Evolutionary conservation across 1,140 invertebrate genomes (phyloP), one percentile per base, ranked within the genome.

Genomic region (Thaumatotibia leucotreta): DNA sequence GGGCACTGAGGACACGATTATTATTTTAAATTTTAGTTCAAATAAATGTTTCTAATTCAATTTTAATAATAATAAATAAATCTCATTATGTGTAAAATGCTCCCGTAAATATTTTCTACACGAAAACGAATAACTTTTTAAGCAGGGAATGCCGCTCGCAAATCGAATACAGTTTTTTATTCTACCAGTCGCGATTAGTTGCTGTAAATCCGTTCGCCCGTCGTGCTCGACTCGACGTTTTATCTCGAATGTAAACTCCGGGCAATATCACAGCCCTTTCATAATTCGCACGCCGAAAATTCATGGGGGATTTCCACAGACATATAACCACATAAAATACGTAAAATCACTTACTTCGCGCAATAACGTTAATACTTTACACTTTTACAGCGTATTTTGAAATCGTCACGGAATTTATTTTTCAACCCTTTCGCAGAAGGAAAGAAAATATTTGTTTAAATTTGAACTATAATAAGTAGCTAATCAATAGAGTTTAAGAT

Each of bases 211-310:
- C 39, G 45, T 63, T 64, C 62, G 64, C 58, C 63, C 52, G 65
- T 70, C 68, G 52, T 35, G 58, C 67, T 67, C 69, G 67, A 71
- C 67, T 67, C 69, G 67, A 71, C 68, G 67, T 72, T 77, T 81
- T 79, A 83, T 81, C 76, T 79, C 63, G 72, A 85, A 83, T 67
- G 77, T 79, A 83, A 82, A 82, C 73, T 66, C 45, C 58, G 63
- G 61, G 72, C 69, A 75, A 84, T 79, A 80, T 72, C 64, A 71
- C 69, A 72, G 61, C 72, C 52, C 64, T 24, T 49, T 52, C 33
- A 52, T 71, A 71, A 61, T 72, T 63, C 39, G 61, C 63, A 70
- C 67, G 61, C 54, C 65, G 64, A 74, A 75, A 45, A 27, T 58
- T n/a, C 14, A n/a, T 8, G 23, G 6, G 22, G 29, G 54, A 58